phyloP scores from a whole-genome alignment of 2,797 vertebrate genomes.

The Dallia pectoralis region DNA sequence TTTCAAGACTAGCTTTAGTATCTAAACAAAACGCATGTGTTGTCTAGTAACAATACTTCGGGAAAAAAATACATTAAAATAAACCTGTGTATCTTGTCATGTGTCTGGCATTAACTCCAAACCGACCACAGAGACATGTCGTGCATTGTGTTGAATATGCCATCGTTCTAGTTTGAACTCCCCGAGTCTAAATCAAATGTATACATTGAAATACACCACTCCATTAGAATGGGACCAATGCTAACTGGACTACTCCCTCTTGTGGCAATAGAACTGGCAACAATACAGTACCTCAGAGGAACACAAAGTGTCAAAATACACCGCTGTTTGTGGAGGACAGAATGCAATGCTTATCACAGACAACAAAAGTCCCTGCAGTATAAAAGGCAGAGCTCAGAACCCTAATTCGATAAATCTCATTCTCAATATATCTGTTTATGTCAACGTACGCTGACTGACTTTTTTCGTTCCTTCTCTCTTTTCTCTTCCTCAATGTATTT shows the following conservation, averaged over 20 bases:
- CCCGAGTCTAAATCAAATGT: neutral
- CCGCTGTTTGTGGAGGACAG: conserved; percentile 33
- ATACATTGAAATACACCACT: neutral
- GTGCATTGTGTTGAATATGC: neutral
- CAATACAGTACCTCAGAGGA: conserved; percentile 27
- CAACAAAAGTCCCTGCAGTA: too few species aligned
- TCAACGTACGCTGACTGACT: too few species aligned
- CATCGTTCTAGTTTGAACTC: neutral
- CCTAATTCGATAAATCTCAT: too few species aligned
- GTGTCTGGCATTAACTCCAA: neutral
- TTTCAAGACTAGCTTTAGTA: neutral
- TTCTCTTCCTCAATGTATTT: conserved; percentile 8
- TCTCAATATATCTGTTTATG: too few species aligned
- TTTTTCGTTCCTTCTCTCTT: too few species aligned
- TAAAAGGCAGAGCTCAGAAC: too few species aligned
- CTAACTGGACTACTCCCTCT: conserved; percentile 28
- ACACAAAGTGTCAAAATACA: conserved; percentile 16
- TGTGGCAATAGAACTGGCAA: conserved; percentile 20
- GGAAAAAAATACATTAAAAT: neutral
- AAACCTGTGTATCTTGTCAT: neutral
- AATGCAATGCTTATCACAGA: too few species aligned
- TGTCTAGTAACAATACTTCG: neutral
- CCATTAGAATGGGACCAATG: neutral
- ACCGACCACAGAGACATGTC: neutral
- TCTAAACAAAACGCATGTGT: neutral